A percentile compares a stretch with the other conserved stretches of the same genome.
Conservation (phyloP, 2,113 vertebrate genomes). For the Eolophus roseicapilla region DNA sequence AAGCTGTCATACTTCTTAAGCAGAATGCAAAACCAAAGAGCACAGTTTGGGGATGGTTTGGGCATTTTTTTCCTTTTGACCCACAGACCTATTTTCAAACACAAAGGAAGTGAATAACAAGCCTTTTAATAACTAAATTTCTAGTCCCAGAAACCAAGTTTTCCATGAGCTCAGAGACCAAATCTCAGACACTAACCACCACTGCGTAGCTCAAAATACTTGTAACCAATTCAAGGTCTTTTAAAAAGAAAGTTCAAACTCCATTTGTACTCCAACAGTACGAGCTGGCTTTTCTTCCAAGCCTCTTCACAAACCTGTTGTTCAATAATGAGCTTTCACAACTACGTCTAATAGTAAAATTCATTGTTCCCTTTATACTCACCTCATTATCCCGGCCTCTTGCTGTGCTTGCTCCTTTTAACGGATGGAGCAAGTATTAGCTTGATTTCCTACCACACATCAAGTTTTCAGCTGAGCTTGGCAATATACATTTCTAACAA, state of each 20-base stretch:
- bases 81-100: not conserved
- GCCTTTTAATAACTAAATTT: not conserved
- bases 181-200: not conserved
- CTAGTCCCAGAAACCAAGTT: not conserved
- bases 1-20: not conserved
- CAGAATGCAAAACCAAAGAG: not conserved
- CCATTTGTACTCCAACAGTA: constrained; percentile 11
- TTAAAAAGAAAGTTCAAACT: not conserved
- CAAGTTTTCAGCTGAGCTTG: constrained; percentile 25
- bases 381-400: constrained; percentile 33
- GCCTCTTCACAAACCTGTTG: constrained; percentile 14
- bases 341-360: constrained; percentile 34
- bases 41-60: not conserved
- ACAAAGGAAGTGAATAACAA: not conserved
- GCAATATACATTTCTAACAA: not conserved
- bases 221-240: not conserved
- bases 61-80: not conserved
- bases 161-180: not conserved
- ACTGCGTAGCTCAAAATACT: not conserved
- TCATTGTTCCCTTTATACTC: constrained; percentile 28
- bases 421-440: constrained; percentile 3
- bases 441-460: constrained; percentile 22
- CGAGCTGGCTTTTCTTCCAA: not conserved
- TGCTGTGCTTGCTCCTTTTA: constrained; percentile 26
- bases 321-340: constrained; percentile 46